A percentile compares a stretch with the other conserved stretches of the same genome.
Evolutionary conservation across 2,888 invertebrate genomes (phyloP).

Genomic region (Andrena flavipes): DNA sequence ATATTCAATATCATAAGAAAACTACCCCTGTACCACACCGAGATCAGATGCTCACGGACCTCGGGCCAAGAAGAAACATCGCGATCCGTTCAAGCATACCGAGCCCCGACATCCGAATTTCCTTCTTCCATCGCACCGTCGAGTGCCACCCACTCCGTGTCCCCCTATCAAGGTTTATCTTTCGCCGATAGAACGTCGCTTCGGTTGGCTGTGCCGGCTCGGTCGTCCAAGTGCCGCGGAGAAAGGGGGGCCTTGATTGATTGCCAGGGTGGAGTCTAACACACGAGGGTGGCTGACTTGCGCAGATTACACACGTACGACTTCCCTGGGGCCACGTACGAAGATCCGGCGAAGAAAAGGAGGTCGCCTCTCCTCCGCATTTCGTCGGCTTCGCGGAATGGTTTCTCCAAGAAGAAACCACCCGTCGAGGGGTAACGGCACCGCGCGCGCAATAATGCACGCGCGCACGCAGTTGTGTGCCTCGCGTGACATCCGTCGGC

Average conservation of each 20-base stretch:
- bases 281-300: slow-evolving; percentile 74
- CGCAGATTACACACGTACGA: slow-evolving; percentile 69
- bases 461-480: neutral
- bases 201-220: slow-evolving; percentile 57
- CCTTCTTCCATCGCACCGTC: slow-evolving; percentile 38
- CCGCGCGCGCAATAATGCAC: neutral
- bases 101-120: slow-evolving; percentile 12
- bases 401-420: slow-evolving; percentile 16
- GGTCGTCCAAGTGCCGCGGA: slow-evolving; percentile 34
- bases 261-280: slow-evolving; percentile 80
- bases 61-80: too few species aligned
- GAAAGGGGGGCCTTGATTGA: slow-evolving; percentile 75
- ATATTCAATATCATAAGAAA: too few species aligned
- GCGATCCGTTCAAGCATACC: too few species aligned
- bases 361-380: slow-evolving; percentile 42
- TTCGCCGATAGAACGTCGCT: slow-evolving; percentile 65
- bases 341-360: slow-evolving; percentile 60
- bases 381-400: slow-evolving; percentile 46
- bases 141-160: slow-evolving; percentile 40
- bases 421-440: neutral
- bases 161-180: slow-evolving; percentile 61
- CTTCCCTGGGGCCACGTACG: slow-evolving; percentile 43
- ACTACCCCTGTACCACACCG: too few species aligned
- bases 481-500: neutral
- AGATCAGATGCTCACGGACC: too few species aligned